Percentiles rank a stretch among this genome's conserved stretches.
These are phyloP conservation scores for Tupaia chinensis DNA, from an alignment of 2,113 vertebrate species.

Conservation along the genomic window DNA sequence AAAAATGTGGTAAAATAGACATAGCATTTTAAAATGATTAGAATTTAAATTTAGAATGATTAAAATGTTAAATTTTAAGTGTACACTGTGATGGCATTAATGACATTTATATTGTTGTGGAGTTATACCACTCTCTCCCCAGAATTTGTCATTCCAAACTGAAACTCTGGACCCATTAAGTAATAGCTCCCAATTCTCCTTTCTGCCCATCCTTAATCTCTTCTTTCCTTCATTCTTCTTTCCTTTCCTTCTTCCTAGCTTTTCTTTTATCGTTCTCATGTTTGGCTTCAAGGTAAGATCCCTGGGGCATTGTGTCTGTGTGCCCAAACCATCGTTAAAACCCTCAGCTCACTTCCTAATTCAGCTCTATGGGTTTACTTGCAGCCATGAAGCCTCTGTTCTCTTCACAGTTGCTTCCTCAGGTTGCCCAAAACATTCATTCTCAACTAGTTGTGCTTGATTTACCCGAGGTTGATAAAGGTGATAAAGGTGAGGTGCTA, in stretches of 20 bases:
- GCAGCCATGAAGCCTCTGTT: not conserved
- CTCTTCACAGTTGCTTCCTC: not conserved
- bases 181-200: not conserved
- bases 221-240: not conserved
- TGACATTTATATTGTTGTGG: fast-evolving
- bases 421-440: not conserved
- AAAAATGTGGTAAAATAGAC: not conserved
- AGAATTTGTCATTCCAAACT: not conserved
- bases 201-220: not conserved
- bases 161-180: not conserved
- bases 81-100: fast-evolving
- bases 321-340: too few species aligned
- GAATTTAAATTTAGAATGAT: too few species aligned
- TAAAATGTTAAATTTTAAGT: not conserved
- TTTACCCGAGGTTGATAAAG: not conserved
- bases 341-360: not conserved
- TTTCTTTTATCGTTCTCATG: not conserved
- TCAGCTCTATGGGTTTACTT: not conserved
- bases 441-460: not conserved
- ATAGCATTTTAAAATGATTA: not conserved
- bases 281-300: not conserved
- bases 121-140: too few species aligned
- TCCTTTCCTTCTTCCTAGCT: not conserved
- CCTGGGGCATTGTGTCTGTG: not conserved
- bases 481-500: not conserved